Percentiles rank a stretch among this genome's conserved stretches.
These are phyloP conservation scores for Lacanobia oleracea DNA, from an alignment of 2,888 invertebrate species.

Conservation along the genomic window DNA sequence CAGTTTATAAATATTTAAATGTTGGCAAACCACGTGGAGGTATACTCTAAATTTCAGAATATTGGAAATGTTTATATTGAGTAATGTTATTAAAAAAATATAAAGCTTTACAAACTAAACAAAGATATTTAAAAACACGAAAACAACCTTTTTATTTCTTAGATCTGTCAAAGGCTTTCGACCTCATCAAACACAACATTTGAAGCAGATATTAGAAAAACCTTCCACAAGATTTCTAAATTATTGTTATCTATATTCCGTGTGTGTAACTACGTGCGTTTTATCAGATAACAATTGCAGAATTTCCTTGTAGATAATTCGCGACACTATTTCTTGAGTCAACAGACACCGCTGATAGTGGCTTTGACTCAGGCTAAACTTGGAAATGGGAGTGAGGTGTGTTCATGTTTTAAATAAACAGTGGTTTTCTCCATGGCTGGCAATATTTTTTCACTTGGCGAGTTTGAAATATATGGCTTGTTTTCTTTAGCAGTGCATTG, in stretches of 20 bases:
- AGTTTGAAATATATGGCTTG: conserved; percentile 20
- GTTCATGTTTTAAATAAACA: conserved; percentile 37
- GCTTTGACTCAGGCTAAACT: conserved; percentile 52
- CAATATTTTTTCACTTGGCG: conserved; percentile 20
- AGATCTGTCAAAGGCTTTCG: conserved; percentile 35
- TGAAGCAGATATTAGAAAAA: neutral
- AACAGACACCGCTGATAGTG: conserved; percentile 50
- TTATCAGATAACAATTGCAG: conserved; percentile 59
- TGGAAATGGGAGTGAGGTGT: conserved; percentile 47
- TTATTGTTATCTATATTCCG: conserved; percentile 24
- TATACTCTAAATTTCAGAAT: neutral
- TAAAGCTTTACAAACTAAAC: too few species aligned
- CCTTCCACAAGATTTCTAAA: conserved; percentile 18
- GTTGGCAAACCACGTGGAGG: neutral
- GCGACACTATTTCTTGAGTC: conserved; percentile 67
- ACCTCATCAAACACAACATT: neutral
- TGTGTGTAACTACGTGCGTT: conserved; percentile 45
- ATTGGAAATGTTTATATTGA: neutral
- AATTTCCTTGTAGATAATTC: conserved; percentile 68
- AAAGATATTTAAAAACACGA: too few species aligned
- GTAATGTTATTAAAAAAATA: too few species aligned
- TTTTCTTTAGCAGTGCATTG: conserved; percentile 2
- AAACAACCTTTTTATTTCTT: neutral
- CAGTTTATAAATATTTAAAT: neutral
- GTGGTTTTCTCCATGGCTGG: conserved; percentile 5